phyloP scores from a whole-genome alignment of 2,113 vertebrate species.

The Morphnarchus princeps region DNA sequence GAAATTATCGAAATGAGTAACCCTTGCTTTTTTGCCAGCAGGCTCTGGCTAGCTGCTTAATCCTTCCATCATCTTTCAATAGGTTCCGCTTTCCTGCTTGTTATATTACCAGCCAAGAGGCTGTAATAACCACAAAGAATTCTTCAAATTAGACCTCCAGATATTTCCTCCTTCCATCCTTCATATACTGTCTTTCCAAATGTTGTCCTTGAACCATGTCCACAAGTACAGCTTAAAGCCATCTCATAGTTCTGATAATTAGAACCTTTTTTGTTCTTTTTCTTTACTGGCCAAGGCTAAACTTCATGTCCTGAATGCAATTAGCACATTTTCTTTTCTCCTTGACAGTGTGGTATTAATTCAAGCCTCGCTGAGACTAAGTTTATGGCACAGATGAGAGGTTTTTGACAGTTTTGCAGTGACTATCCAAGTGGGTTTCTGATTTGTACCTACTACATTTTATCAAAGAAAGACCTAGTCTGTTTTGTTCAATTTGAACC shows the following conservation, averaged over 20 bases:
- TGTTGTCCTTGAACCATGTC: not conserved
- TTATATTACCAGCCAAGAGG: not conserved
- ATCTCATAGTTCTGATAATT: not conserved
- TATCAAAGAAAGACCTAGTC: not conserved
- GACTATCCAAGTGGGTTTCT: not conserved
- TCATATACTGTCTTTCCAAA: not conserved
- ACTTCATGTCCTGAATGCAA: not conserved
- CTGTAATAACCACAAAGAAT: not conserved
- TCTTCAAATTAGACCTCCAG: not conserved
- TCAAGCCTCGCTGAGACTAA: not conserved
- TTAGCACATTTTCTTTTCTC: slow-evolving; percentile 9
- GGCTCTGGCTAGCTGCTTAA: not conserved
- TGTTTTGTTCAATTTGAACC: not conserved
- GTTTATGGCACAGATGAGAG: not conserved
- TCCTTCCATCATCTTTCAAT: not conserved
- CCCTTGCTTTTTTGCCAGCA: not conserved
- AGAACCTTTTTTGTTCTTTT: not conserved
- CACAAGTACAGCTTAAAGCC: not conserved
- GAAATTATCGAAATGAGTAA: not conserved
- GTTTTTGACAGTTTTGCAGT: not conserved
- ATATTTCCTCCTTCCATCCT: not conserved
- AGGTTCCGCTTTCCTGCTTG: not conserved
- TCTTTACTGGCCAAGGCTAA: not conserved
- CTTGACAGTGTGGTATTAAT: not conserved
- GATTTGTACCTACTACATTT: not conserved